These are phyloP conservation scores for Siderastrea radians DNA, from an alignment of 92 coral and sea anemone genomes.

Conservation along the genomic window DNA sequence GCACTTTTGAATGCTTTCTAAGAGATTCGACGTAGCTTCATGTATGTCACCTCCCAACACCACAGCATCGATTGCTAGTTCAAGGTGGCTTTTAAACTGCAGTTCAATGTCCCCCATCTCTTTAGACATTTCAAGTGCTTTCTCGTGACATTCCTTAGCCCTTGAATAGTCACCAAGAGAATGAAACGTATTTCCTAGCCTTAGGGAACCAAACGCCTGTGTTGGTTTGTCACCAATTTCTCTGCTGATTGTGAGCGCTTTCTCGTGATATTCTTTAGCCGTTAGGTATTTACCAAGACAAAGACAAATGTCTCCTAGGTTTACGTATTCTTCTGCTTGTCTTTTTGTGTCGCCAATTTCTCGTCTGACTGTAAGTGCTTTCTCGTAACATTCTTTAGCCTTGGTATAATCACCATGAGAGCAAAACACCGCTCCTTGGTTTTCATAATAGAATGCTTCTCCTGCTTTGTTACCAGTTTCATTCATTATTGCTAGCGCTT, in stretches of 20 bases:
- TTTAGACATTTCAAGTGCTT: neutral
- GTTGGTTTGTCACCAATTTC: conserved; percentile 10
- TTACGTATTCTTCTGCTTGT: neutral
- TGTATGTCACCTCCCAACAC: neutral
- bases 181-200: neutral
- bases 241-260: neutral
- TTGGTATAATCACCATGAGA: neutral
- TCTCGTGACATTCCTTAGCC: neutral
- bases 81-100: neutral
- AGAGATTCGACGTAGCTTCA: neutral
- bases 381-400: neutral
- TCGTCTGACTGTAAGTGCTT: neutral
- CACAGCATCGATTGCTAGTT: neutral
- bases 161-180: neutral
- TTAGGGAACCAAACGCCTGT: neutral
- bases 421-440: neutral
- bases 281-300: neutral
- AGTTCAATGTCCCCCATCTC: neutral
- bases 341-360: neutral
- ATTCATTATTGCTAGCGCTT: neutral
- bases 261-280: neutral
- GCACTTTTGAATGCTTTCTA: neutral
- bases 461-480: neutral
- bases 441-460: neutral
- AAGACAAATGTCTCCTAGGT: neutral